Conservation (phyloP, 2,888 invertebrate species). For the Steromphala cineraria region DNA sequence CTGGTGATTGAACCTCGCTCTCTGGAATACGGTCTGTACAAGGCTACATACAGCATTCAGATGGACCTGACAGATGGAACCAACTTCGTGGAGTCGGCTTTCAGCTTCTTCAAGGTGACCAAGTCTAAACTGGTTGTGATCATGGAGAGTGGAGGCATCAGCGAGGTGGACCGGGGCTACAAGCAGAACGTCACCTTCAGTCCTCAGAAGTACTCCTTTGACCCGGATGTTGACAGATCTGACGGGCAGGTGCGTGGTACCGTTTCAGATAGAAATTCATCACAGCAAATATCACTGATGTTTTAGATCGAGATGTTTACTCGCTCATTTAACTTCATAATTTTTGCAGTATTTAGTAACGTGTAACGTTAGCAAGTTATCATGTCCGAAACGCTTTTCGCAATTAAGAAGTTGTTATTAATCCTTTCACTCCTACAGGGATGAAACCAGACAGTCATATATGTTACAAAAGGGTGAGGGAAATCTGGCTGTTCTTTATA, state of each 20-base stretch:
- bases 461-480: no score
- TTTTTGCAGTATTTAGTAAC: no score
- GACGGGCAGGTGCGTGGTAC: constrained; percentile 40
- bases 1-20: constrained; percentile 60
- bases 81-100: background rate
- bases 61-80: constrained; percentile 50
- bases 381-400: no score
- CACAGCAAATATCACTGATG: no score
- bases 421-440: no score
- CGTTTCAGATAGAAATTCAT: no score
- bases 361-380: no score
- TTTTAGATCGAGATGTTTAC: no score
- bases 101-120: constrained; percentile 62
- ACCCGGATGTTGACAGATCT: constrained; percentile 69
- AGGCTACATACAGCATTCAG: constrained; percentile 64
- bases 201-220: constrained; percentile 70
- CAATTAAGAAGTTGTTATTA: no score
- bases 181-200: constrained; percentile 42
- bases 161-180: constrained; percentile 30
- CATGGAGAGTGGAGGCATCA: constrained; percentile 58
- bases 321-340: no score
- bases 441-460: no score
- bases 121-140: constrained; percentile 71
- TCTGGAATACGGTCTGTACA: constrained; percentile 71
- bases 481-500: no score